phyloP scores from a whole-genome alignment of 2,888 invertebrate species.

The Sarcophaga caerulescens region DNA sequence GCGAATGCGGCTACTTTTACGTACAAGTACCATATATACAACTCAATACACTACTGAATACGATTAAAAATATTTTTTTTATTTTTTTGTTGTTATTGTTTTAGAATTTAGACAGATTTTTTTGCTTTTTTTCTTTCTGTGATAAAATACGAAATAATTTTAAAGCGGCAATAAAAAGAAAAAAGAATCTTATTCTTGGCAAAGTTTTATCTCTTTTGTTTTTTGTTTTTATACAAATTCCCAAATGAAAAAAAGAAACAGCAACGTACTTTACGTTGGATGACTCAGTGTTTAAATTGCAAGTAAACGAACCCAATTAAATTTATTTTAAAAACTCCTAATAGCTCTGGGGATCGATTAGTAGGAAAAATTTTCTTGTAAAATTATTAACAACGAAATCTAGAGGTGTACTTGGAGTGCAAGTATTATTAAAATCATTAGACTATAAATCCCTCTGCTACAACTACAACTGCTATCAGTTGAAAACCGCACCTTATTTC shows the following conservation, averaged over 20 bases:
- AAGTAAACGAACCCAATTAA: not conserved
- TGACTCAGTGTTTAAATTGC: not conserved
- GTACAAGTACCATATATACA: too few species aligned
- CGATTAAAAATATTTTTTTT: too few species aligned
- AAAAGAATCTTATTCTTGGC: slow-evolving; percentile 46
- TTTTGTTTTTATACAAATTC: not conserved
- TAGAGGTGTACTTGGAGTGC: too few species aligned
- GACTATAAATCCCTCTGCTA: not conserved
- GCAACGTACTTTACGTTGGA: not conserved
- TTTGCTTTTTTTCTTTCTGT: not conserved
- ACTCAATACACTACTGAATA: too few species aligned
- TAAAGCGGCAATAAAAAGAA: not conserved
- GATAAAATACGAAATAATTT: not conserved
- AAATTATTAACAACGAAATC: too few species aligned
- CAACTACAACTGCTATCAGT: not conserved
- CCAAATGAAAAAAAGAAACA: not conserved
- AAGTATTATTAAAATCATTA: too few species aligned
- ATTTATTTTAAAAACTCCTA: not conserved
- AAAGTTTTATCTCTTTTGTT: not conserved
- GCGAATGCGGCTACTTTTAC: too few species aligned
- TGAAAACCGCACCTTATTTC: not conserved
- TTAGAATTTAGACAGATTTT: too few species aligned
- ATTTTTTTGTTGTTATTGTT: too few species aligned
- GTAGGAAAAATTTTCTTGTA: not conserved
- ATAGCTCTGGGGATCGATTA: not conserved